phyloP scores from a whole-genome alignment of 2,797 vertebrate genomes.

The Scomberomorus guttatus region DNA sequence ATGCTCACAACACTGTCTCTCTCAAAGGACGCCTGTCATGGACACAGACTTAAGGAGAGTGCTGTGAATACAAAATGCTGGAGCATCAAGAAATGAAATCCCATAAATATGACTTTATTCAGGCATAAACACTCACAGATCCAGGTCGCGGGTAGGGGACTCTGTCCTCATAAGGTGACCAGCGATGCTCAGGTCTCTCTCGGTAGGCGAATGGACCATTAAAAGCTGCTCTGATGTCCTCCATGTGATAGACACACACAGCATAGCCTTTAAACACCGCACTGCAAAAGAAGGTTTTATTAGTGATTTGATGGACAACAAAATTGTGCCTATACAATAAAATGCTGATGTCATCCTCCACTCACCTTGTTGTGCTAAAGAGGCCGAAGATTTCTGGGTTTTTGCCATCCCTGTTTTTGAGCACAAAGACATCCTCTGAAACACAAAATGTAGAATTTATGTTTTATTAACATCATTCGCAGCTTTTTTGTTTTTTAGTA shows the following conservation, averaged over 20 bases:
- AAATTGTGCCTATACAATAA: not conserved
- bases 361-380: conserved; percentile 97
- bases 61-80: conserved; percentile 50
- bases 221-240: conserved; percentile 94
- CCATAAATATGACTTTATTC: conserved; percentile 22
- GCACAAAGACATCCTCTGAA: conserved; percentile 95
- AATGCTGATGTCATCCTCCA: not conserved
- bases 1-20: conserved; percentile 46
- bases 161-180: conserved; percentile 94
- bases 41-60: conserved; percentile 37
- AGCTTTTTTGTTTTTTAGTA: not conserved
- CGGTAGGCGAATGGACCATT: conserved; percentile 95
- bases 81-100: conserved; percentile 16
- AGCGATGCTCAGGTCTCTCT: conserved; percentile 95
- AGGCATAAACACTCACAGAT: conserved; percentile 88
- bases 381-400: conserved; percentile 97
- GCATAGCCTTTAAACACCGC: conserved; percentile 96
- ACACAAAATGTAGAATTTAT: conserved; percentile 28
- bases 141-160: conserved; percentile 97
- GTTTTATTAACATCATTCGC: not conserved
- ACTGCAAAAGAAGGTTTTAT: conserved; percentile 55
- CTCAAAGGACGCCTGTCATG: conserved; percentile 28
- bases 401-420: conserved; percentile 92
- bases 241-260: conserved; percentile 96
- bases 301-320: not conserved